Conservation (phyloP, 1,140 invertebrate genomes). For the Solenopsis fugax region DNA sequence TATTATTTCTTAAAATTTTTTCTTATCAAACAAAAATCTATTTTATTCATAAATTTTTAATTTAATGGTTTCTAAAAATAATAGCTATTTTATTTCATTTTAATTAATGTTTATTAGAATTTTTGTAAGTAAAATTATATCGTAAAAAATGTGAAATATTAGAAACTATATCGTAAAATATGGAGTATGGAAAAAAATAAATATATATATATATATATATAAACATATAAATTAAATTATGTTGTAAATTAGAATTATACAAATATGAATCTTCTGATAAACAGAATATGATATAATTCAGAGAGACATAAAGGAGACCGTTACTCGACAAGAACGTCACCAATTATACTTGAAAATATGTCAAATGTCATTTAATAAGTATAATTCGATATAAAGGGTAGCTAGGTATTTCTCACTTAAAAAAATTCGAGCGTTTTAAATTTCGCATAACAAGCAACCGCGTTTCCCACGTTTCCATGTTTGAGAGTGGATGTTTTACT, state of each 20-base stretch:
- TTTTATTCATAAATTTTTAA: not conserved
- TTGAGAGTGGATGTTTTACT: not conserved
- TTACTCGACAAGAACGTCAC: not conserved
- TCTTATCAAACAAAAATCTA: not conserved
- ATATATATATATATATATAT: not conserved
- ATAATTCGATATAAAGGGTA: not conserved
- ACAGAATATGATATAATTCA: not conserved
- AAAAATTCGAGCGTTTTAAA: not conserved
- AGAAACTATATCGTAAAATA: not conserved
- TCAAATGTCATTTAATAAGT: not conserved
- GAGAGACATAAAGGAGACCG: not conserved
- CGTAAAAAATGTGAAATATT: not conserved
- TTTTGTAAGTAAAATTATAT: not conserved
- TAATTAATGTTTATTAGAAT: not conserved
- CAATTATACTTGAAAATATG: not conserved
- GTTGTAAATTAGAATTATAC: not conserved
- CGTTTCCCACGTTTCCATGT: not conserved
- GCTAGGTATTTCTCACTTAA: not conserved
- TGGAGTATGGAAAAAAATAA: no score
- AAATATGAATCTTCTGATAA: not conserved
- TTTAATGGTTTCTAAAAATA: not conserved
- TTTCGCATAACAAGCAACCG: not conserved
- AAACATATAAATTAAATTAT: slow-evolving; percentile 1
- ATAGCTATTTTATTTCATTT: not conserved
- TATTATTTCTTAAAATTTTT: not conserved